Evolutionary conservation across 1,140 invertebrate genomes (phyloP), one percentile per base, ranked within the genome.

Genomic region (Adoxophyes honmai): DNA sequence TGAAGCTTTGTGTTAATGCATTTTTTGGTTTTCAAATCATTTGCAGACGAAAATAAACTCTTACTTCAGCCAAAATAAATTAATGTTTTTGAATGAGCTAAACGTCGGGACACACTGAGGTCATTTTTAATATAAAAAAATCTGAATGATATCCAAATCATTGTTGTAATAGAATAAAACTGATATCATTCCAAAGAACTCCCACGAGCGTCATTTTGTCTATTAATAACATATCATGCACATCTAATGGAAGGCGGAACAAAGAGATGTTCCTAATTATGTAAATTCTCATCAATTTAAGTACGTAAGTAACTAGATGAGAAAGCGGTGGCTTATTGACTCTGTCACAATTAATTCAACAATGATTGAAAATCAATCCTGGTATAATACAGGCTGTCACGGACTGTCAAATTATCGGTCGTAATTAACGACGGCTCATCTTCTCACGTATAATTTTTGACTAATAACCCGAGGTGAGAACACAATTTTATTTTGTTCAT

Each of bases 261-360:
- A 28, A 48, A 48, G 7, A 11, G 42, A 21, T 48, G 21, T 28
- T 18, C 36, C 18, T 39, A 55, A 53, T 34, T 51, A 52, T 51
- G 42, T 60, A 64, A 54, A 69, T 68, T 72, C 67, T 66, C 44
- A 57, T 56, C 55, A 54, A 59, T 18, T 48, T 48, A 18, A 38
- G 11, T 38, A 38, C 16, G 39, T 44, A 48, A 28, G 42, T 48
- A 28, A 28, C 42, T 48, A 18, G 18, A 48, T 65, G 68, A 73
- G 73, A 78, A 74, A 74, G 74, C 78, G 71, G 82, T 86, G 81
- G 86, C 81, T 86, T 86, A 88, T 88, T 86, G 78, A 85, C 78
- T 86, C 76, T 88, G 86, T 88, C 83, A 86, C 86, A 83, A 88
- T 81, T 78, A 83, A 86, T 86, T 86, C 78, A 79, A 83, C 77